Evolutionary conservation across 2,888 invertebrate genomes (phyloP).

Genomic region (Heliconius charithonia): DNA sequence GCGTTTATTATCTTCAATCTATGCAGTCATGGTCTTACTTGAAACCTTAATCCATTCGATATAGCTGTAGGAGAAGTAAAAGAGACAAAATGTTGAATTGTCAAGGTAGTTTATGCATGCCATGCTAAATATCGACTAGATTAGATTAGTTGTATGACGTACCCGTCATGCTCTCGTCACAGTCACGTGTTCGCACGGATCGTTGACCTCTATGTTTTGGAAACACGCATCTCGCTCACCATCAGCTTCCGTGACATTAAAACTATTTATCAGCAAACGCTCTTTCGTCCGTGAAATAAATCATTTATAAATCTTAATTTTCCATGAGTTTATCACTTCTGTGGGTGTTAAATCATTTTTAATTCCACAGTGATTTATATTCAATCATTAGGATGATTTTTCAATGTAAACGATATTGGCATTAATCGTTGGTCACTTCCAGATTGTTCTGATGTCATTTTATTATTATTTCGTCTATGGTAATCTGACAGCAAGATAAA

Average conservation of each 20-base stretch:
- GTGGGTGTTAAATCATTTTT: constrained; percentile 59
- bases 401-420: constrained; percentile 39
- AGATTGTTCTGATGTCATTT: constrained; percentile 29
- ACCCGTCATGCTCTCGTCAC: constrained; percentile 58
- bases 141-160: constrained; percentile 57
- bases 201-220: constrained; percentile 81
- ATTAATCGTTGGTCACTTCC: constrained; percentile 26
- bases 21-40: constrained; percentile 18
- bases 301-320: constrained; percentile 60
- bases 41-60: not conserved
- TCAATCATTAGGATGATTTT: constrained; percentile 37
- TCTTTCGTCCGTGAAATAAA: constrained; percentile 46
- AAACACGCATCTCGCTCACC: constrained; percentile 60
- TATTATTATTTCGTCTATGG: constrained; percentile 33
- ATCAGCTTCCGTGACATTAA: constrained; percentile 46
- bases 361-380: constrained; percentile 56
- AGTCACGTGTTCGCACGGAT: constrained; percentile 74
- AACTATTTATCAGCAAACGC: constrained; percentile 59
- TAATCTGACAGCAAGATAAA: constrained; percentile 33
- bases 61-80: not conserved
- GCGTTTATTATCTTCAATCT: constrained; percentile 44
- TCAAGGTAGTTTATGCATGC: not conserved
- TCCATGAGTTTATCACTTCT: constrained; percentile 55
- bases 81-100: not conserved
- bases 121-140: constrained; percentile 53